Base-by-base conservation (phyloP, 1,140 invertebrate genomes). In the Choristoneura fumiferana region DNA sequence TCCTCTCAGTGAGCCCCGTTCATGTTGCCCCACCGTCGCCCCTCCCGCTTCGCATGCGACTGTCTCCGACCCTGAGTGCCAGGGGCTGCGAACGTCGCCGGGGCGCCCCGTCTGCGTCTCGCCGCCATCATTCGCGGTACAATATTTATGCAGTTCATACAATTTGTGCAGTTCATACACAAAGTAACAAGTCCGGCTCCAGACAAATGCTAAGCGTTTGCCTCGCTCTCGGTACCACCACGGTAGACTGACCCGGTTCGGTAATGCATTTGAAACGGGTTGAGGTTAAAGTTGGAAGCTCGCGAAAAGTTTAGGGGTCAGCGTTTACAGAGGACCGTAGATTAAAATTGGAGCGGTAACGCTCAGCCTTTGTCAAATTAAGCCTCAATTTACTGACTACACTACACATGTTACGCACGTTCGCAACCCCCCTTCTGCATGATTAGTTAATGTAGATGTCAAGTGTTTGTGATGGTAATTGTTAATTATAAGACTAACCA, bases 1-100 rank as follows among this genome's bases (percentile, higher is more conserved):
- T 84, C 89, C 89, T 78, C 80, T 89, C 81, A 89, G 89, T 90
- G 82, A 89, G 87, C 82, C 83, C 85, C 85, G 85, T 88, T 88
- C 83, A 86, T 86, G 84, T 86, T 84, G 85, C 85, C 85, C 84
- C 84, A 85, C 85, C 85, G 84, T 85, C 83, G 82, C 84, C 85
- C 81, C 75, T 88, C 85, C 85, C 75, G 85, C 85, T 88, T 88
- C 85, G 85, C 85, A 88, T 88, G 85, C 76, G 82, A 87, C 81
- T 85, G 85, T 81, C 84, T 86, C 85, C 85, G 81, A 88, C 83
- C 83, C 82, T 69, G 76, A 81, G 78, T 75, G 71, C 74, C 75
- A 72, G 83, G 81, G 82, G 81, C 81, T 85, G 83, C 85, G 81
- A 85, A 85, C 82, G 84, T 80, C 77, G 63, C 66, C 79, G 67